phyloP scores from a whole-genome alignment of 2,797 vertebrate species.

The Scarus forsteni region DNA sequence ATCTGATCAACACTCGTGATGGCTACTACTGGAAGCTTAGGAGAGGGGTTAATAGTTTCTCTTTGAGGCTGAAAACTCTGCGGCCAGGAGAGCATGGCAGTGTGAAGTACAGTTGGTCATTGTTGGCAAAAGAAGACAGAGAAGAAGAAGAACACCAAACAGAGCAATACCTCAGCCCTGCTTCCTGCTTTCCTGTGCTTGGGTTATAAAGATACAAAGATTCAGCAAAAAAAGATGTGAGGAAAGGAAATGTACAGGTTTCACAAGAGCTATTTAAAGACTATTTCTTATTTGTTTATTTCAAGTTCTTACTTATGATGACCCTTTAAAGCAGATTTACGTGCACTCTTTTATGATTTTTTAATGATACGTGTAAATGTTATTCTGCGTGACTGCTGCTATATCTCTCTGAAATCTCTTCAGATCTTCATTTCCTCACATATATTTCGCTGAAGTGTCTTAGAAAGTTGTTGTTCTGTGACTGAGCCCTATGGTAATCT shows the following conservation, averaged over 20 bases:
- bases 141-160: constrained; percentile 16
- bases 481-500: constrained; percentile 39
- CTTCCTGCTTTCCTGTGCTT: constrained; percentile 31
- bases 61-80: constrained; percentile 25
- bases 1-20: constrained; percentile 1
- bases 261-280: constrained; percentile 38
- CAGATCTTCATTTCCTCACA: constrained; percentile 12
- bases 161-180: constrained; percentile 18
- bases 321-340: constrained; percentile 36
- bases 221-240: constrained; percentile 26
- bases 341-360: constrained; percentile 29
- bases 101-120: constrained; percentile 54
- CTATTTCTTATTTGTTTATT: constrained; percentile 43
- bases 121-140: constrained; percentile 50
- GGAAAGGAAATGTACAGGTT: constrained; percentile 35
- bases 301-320: constrained; percentile 36
- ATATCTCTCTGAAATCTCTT: constrained; percentile 3
- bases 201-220: constrained; percentile 29
- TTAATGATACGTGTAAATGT: constrained; percentile 29
- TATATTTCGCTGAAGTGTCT: constrained; percentile 32
- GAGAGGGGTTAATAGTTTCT: constrained; percentile 16
- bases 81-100: constrained; percentile 40
- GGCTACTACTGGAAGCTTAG: constrained; percentile 13
- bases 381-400: constrained; percentile 28
- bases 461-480: constrained; percentile 52